Conservation (phyloP, 2,888 invertebrate genomes). For the Chironomus tentans region DNA sequence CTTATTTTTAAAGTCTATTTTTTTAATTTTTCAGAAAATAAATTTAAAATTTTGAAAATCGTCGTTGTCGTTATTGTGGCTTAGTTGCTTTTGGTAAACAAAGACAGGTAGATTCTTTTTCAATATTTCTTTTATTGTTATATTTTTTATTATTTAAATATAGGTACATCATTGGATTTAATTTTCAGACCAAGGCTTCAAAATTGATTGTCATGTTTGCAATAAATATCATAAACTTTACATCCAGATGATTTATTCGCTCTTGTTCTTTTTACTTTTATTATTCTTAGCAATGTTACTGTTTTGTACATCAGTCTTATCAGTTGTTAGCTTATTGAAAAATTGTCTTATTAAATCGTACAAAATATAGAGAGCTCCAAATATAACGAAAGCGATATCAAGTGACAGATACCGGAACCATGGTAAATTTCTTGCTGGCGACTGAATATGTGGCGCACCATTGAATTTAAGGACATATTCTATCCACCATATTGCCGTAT, state of each 20-base stretch:
- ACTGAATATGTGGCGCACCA: conserved; percentile 14
- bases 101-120: no score
- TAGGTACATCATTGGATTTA: no score
- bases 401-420: conserved; percentile 13
- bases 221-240: neutral
- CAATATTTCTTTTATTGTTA: no score
- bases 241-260: neutral
- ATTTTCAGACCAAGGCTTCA: no score
- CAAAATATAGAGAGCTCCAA: neutral
- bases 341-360: conserved; percentile 2
- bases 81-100: no score
- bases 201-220: no score
- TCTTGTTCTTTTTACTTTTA: neutral
- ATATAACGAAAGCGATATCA: neutral
- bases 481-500: conserved; percentile 18
- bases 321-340: neutral
- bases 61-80: no score
- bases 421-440: conserved; percentile 9
- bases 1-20: neutral
- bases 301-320: neutral
- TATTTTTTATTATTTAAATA: no score
- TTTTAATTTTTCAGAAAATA: neutral
- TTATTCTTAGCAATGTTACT: neutral
- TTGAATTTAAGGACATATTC: conserved; percentile 20
- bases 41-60: no score